Conservation (phyloP, 1,140 invertebrate species). For the Formica selysi region DNA sequence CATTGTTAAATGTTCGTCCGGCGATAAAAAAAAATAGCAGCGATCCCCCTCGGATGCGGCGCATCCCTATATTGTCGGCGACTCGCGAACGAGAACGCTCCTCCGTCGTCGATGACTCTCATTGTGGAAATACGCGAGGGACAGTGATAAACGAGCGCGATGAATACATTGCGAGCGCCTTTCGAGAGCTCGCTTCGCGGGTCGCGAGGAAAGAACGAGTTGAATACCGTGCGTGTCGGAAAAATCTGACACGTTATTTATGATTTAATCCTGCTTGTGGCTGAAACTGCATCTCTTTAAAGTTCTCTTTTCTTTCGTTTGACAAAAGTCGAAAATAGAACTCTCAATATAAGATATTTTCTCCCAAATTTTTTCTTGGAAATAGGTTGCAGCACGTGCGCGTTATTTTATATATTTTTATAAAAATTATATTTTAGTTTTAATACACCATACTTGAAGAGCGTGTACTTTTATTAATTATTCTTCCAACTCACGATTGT, state of each 20-base stretch:
- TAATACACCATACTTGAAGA: not conserved
- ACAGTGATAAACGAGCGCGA: constrained; percentile 58
- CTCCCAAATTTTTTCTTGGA: not conserved
- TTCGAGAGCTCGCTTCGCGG: constrained; percentile 30
- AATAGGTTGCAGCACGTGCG: not conserved
- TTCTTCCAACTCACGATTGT: not conserved
- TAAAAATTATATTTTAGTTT: not conserved
- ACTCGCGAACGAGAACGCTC: constrained; percentile 4
- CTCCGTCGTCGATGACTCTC: constrained; percentile 5
- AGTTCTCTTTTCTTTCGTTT: not conserved
- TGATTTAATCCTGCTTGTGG: constrained; percentile 37
- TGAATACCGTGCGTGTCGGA: constrained; percentile 36
- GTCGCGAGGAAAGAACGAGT: constrained; percentile 34
- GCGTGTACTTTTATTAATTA: not conserved
- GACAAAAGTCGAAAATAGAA: not conserved
- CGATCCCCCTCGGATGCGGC: not conserved
- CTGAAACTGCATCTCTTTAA: constrained; percentile 1
- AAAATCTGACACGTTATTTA: constrained; percentile 49
- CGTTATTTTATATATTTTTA: not conserved
- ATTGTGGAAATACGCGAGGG: constrained; percentile 40
- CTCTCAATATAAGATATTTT: not conserved
- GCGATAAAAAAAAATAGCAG: constrained; percentile 40
- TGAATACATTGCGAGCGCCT: constrained; percentile 39
- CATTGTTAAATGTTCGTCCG: constrained; percentile 61
- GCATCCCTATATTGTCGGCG: constrained; percentile 41